Conservation (phyloP, 1,140 invertebrate genomes). For the Riptortus pedestris region DNA sequence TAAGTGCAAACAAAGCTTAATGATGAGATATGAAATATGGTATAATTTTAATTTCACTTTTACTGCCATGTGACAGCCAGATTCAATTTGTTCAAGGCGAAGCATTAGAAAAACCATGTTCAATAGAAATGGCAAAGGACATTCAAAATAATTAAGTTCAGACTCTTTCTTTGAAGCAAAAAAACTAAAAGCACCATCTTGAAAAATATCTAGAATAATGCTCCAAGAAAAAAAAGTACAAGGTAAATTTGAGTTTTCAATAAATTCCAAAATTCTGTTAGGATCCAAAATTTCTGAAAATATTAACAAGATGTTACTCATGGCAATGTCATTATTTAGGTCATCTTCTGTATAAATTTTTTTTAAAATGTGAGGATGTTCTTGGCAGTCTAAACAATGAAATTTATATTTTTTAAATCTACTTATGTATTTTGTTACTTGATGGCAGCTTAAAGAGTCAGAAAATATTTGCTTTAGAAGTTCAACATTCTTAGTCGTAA, state of each 20-base stretch:
- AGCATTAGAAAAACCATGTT: conserved; percentile 34
- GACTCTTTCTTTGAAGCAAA: conserved; percentile 25
- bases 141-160: conserved; percentile 27
- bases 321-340: conserved; percentile 29
- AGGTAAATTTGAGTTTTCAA: conserved; percentile 27
- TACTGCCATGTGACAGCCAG: conserved; percentile 30
- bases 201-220: conserved; percentile 30
- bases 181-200: conserved; percentile 29
- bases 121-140: conserved; percentile 31
- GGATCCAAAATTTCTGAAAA: conserved; percentile 32
- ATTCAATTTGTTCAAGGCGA: conserved; percentile 33
- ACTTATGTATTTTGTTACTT: conserved; percentile 28
- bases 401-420: conserved; percentile 11
- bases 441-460: conserved; percentile 27
- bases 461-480: conserved; percentile 29
- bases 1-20: conserved; percentile 31
- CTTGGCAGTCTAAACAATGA: conserved; percentile 11
- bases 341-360: conserved; percentile 27
- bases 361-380: conserved; percentile 29
- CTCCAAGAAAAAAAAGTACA: conserved; percentile 32
- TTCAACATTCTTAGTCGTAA: conserved; percentile 21
- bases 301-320: conserved; percentile 31
- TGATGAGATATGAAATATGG: conserved; percentile 32
- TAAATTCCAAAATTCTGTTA: conserved; percentile 27
- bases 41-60: conserved; percentile 28